Evolutionary conservation across 2,113 vertebrate genomes (phyloP).

Genomic region (Anguilla japonica): DNA sequence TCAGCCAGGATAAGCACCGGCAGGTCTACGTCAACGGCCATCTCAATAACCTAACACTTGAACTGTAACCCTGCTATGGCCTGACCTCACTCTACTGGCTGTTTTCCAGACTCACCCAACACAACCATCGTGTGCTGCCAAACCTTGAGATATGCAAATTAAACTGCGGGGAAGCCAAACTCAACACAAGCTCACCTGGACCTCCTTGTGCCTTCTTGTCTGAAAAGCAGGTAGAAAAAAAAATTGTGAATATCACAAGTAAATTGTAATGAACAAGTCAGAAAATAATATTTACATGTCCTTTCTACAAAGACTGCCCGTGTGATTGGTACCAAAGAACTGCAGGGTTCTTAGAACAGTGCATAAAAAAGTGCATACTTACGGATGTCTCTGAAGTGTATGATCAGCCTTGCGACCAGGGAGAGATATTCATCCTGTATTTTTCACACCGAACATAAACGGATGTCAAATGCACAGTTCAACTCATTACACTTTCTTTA

Average conservation of each 20-base stretch:
- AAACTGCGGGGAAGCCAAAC: neutral
- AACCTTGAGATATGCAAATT: neutral
- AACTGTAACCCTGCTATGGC: neutral
- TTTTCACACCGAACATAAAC: constrained; percentile 41
- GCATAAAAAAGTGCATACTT: constrained; percentile 64
- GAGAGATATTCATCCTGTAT: constrained; percentile 94
- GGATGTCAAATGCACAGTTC: neutral
- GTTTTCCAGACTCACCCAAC: neutral
- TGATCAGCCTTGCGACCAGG: constrained; percentile 93
- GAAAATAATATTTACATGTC: neutral
- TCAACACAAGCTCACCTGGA: constrained; percentile 56
- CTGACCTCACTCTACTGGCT: neutral
- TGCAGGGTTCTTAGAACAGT: neutral
- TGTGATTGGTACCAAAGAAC: neutral
- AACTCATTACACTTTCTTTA: neutral
- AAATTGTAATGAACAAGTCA: neutral
- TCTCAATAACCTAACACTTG: neutral
- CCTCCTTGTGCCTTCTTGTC: constrained; percentile 73
- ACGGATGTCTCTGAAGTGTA: constrained; percentile 98
- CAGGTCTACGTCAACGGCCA: neutral
- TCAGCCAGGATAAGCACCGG: constrained; percentile 20
- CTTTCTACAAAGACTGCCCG: neutral
- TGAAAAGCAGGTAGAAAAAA: constrained; percentile 46
- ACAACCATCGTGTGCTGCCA: neutral
- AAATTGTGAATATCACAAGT: constrained; percentile 8